These are phyloP conservation scores for Casuarius casuarius DNA, from an alignment of 2,113 vertebrate genomes.

Conservation along the genomic window DNA sequence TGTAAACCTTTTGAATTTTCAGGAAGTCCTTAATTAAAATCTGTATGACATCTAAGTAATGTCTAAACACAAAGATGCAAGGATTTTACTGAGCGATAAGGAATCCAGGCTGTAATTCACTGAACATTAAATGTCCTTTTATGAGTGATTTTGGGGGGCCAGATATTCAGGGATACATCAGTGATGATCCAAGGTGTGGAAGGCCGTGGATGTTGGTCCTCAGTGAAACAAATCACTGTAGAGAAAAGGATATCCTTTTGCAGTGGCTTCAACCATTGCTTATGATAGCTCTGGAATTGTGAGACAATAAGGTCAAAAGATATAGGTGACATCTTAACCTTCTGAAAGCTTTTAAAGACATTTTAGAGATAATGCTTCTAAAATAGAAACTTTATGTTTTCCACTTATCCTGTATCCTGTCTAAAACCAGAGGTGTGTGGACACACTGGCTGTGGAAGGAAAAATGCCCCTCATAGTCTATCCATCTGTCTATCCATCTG, in stretches of 20 bases:
- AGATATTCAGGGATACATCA: not conserved
- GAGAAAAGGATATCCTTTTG: not conserved
- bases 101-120: constrained; percentile 23
- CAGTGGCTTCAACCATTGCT: not conserved
- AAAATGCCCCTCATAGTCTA: not conserved
- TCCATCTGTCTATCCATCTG: not conserved
- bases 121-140: not conserved
- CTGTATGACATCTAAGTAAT: not conserved
- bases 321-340: not conserved
- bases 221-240: not conserved
- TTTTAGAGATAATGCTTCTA: not conserved
- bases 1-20: constrained; percentile 19
- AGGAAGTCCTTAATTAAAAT: constrained; percentile 41
- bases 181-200: not conserved
- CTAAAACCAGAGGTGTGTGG: not conserved
- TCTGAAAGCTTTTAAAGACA: not conserved
- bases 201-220: not conserved
- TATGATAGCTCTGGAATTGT: not conserved
- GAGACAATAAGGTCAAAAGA: not conserved
- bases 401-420: not conserved
- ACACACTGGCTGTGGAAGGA: not conserved
- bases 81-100: not conserved
- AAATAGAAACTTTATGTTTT: not conserved
- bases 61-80: constrained; percentile 8
- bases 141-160: not conserved